These are phyloP conservation scores for Troilus luridus DNA, from an alignment of 2,888 invertebrate genomes.

Conservation along the genomic window DNA sequence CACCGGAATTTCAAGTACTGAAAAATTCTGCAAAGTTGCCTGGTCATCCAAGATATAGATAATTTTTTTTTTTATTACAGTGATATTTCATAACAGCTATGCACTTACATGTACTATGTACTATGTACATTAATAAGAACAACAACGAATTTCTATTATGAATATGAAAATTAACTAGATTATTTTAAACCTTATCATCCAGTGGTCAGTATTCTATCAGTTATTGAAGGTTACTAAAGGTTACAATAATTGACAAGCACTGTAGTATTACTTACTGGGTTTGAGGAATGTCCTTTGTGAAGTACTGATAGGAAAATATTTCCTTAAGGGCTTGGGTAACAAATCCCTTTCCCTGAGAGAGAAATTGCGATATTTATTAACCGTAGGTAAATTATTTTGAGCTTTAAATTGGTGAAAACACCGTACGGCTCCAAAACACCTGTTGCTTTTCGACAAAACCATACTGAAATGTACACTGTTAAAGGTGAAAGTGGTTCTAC, in stretches of 20 bases:
- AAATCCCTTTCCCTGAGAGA: not conserved
- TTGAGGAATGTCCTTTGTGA: not conserved
- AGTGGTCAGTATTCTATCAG: not conserved
- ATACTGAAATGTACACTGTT: not conserved
- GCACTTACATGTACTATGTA: not conserved
- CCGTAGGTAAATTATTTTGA: not conserved
- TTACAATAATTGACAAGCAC: not conserved
- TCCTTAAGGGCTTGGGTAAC: not conserved
- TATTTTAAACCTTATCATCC: not conserved
- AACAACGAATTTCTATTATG: not conserved
- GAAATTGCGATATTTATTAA: not conserved
- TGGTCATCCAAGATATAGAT: not conserved
- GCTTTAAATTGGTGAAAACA: not conserved
- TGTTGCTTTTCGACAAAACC: not conserved
- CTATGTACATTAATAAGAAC: no score
- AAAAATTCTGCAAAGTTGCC: not conserved
- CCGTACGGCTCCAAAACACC: not conserved
- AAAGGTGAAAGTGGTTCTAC: not conserved
- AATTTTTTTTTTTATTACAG: not conserved
- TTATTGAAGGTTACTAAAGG: not conserved
- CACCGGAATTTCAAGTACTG: not conserved
- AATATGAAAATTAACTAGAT: not conserved
- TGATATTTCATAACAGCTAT: not conserved
- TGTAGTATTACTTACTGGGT: not conserved
- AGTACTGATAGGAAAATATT: not conserved